Conservation (phyloP, 2,113 vertebrate genomes). For the Macroglossus sobrinus region DNA sequence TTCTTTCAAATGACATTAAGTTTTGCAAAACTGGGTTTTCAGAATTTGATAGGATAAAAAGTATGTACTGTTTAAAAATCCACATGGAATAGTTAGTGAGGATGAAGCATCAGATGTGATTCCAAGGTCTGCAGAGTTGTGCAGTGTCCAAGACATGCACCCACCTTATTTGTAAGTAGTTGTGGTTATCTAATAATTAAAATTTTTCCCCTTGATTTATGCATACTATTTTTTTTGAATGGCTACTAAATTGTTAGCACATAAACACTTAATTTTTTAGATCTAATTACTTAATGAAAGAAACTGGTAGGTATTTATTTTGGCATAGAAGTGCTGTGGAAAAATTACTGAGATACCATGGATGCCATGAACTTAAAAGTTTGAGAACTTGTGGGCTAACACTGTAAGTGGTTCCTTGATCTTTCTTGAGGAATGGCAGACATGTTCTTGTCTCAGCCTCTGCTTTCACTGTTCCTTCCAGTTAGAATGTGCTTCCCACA, state of each 20-base stretch:
- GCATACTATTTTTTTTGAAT: background rate
- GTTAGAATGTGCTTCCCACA: background rate
- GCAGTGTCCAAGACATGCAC: background rate
- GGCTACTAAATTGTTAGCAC: background rate
- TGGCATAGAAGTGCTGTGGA: background rate
- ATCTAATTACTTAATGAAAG: background rate
- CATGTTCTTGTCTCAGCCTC: background rate
- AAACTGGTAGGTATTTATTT: background rate
- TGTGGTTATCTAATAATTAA: background rate
- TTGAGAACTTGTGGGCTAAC: background rate
- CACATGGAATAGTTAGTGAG: background rate
- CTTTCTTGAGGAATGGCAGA: background rate
- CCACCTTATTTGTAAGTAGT: background rate
- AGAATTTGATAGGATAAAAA: background rate
- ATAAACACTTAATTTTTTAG: background rate
- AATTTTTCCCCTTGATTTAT: background rate
- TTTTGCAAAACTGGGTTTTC: background rate
- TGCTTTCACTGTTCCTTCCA: background rate
- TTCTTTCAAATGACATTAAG: background rate
- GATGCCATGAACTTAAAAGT: background rate
- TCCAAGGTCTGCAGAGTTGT: rapidly evolving
- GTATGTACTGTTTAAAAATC: background rate
- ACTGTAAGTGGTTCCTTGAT: background rate
- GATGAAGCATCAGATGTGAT: background rate
- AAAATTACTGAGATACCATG: background rate